Conservation (phyloP, 2,113 vertebrate genomes). For the Phalacrocorax aristotelis region DNA sequence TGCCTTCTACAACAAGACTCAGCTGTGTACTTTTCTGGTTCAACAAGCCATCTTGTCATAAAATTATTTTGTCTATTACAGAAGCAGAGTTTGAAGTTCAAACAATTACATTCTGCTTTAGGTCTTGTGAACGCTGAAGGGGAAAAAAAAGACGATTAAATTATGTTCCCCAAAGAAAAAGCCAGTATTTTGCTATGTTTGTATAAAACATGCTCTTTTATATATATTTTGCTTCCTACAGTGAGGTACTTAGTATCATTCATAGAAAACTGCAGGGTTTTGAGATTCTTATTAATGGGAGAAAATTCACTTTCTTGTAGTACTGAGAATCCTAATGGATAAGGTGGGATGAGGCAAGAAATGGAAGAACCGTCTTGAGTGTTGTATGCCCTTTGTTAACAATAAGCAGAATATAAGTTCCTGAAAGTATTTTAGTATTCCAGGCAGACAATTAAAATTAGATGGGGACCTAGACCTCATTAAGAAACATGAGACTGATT, state of each 20-base stretch:
- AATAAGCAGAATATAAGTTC: slow-evolving; percentile 14
- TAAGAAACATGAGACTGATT: slow-evolving; percentile 44
- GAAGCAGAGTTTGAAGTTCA: background rate
- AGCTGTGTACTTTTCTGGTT: background rate
- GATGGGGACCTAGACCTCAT: slow-evolving; percentile 20
- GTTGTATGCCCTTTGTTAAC: slow-evolving; percentile 19
- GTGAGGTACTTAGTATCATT: background rate
- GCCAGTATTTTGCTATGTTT: background rate
- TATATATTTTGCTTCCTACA: background rate
- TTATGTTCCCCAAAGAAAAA: background rate
- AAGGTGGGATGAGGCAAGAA: background rate
- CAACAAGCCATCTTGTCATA: background rate
- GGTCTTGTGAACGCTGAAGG: background rate
- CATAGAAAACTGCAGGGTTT: background rate
- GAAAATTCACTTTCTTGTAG: background rate
- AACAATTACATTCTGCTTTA: background rate
- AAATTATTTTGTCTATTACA: background rate
- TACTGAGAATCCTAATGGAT: background rate
- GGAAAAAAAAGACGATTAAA: background rate
- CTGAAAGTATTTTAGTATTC: slow-evolving; percentile 28
- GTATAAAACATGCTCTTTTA: background rate
- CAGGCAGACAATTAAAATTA: slow-evolving; percentile 47
- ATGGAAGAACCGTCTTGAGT: background rate
- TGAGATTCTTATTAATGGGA: background rate
- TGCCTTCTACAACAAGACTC: background rate